phyloP scores from a whole-genome alignment of 1,140 invertebrate genomes.

The Luehdorfia chinensis region DNA sequence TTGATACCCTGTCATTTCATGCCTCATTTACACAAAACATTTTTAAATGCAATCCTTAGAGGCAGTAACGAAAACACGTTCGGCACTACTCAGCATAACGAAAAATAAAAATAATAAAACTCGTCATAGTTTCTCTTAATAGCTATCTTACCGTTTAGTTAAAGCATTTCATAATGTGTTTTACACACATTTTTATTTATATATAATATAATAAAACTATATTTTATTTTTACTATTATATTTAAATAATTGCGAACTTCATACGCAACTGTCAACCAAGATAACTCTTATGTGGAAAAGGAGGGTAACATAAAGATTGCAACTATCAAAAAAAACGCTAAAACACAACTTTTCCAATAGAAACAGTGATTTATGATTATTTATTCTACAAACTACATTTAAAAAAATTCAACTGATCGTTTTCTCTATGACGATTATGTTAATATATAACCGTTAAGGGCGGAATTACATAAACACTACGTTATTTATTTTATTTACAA shows the following conservation, averaged over 20 bases:
- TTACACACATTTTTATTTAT: constrained; percentile 15
- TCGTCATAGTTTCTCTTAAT: constrained; percentile 3
- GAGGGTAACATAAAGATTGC: background rate
- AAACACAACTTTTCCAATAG: too few relatives aligned
- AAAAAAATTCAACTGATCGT: constrained; percentile 1
- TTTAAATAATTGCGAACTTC: constrained; percentile 11
- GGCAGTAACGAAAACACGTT: constrained; percentile 22
- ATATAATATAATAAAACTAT: constrained; percentile 18
- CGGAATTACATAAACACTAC: constrained; percentile 63
- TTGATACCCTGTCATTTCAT: constrained; percentile 66
- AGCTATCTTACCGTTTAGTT: constrained; percentile 12
- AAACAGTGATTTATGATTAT: background rate
- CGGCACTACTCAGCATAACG: constrained; percentile 15
- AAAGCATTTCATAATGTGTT: constrained; percentile 6
- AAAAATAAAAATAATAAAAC: background rate
- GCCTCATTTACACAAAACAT: constrained; percentile 36
- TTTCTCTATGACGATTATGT: constrained; percentile 3
- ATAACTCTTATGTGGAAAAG: background rate
- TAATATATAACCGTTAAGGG: constrained; percentile 25
- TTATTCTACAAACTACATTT: constrained; percentile 10
- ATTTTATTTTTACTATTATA: constrained; percentile 9
- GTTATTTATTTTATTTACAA: constrained; percentile 59
- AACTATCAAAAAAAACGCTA: too few relatives aligned
- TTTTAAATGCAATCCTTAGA: constrained; percentile 44
- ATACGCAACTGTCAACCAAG: background rate